These are phyloP conservation scores for Paramisgurnus dabryanus DNA, from an alignment of 2,113 vertebrate species.

Conservation along the genomic window DNA sequence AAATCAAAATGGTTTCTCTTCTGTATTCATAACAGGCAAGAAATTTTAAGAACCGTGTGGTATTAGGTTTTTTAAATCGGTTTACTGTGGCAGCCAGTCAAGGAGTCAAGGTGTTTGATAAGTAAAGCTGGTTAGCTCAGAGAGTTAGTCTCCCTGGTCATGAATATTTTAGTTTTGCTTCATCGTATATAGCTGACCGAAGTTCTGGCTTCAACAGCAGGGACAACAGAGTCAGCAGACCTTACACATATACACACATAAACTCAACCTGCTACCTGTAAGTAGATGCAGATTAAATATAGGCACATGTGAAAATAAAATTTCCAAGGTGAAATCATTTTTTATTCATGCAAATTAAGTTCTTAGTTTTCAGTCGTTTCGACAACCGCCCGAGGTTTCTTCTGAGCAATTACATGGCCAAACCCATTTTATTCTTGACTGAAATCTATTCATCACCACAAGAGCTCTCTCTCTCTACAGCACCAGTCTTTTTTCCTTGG, in stretches of 20 bases:
- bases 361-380: slow-evolving; percentile 61
- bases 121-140: slow-evolving; percentile 5
- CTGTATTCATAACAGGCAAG: no score
- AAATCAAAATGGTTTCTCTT: no score
- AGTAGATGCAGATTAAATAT: slow-evolving; percentile 51
- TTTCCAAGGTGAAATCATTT: slow-evolving; percentile 58
- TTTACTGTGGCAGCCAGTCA: neutral
- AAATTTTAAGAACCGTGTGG: neutral
- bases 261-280: slow-evolving; percentile 26
- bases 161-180: slow-evolving; percentile 37
- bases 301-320: slow-evolving; percentile 48
- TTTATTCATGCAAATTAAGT: slow-evolving; percentile 48
- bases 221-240: slow-evolving; percentile 10
- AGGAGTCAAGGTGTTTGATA: slow-evolving; percentile 13
- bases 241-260: slow-evolving; percentile 38
- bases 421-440: slow-evolving; percentile 60
- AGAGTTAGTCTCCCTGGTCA: slow-evolving; percentile 18
- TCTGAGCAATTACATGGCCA: slow-evolving; percentile 63
- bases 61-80: neutral
- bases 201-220: neutral
- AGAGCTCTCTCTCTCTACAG: slow-evolving; percentile 40
- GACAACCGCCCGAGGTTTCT: slow-evolving; percentile 42
- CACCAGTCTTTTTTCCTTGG: neutral
- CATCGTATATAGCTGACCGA: neutral
- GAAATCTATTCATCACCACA: slow-evolving; percentile 71